phyloP scores from a whole-genome alignment of 2,888 invertebrate species.

The Acanthococcus lagerstroemiae region DNA sequence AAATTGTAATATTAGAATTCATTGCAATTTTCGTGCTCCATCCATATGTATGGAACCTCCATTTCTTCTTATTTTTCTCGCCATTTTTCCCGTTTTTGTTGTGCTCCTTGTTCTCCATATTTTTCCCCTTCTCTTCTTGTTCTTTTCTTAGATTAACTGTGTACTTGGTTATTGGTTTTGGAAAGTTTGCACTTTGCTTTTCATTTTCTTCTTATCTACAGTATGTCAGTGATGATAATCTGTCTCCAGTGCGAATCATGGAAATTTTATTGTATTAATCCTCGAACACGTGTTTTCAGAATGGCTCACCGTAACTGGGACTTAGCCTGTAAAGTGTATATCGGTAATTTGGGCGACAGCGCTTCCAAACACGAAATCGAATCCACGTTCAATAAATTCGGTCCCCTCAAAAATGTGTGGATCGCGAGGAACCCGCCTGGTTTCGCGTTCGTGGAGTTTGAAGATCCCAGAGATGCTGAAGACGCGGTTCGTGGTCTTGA shows the following conservation, averaged over 20 bases:
- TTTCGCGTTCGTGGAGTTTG: slow-evolving; percentile 82
- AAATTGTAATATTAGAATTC: no score
- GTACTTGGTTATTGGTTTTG: no score
- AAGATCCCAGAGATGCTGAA: slow-evolving; percentile 79
- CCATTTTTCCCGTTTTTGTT: no score
- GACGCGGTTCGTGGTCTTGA: slow-evolving; percentile 74
- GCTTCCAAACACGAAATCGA: slow-evolving; percentile 84
- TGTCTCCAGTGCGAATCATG: not conserved
- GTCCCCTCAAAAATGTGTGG: slow-evolving; percentile 83
- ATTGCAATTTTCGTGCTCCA: no score
- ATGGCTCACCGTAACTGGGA: slow-evolving; percentile 62
- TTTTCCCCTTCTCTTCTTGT: no score
- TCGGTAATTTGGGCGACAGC: slow-evolving; percentile 82
- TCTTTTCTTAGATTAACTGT: no score
- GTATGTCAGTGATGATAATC: not conserved
- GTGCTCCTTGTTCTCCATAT: no score
- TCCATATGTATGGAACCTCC: no score
- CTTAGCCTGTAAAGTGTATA: slow-evolving; percentile 81
- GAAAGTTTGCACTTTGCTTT: no score
- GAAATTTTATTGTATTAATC: not conserved
- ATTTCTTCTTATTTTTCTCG: no score
- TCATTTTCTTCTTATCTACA: not conserved
- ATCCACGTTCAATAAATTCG: slow-evolving; percentile 77
- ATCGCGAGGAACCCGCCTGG: slow-evolving; percentile 88
- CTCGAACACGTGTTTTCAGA: not conserved